Evolutionary conservation across 1,140 invertebrate genomes (phyloP), one percentile per base, ranked within the genome.

Genomic region (Papilio polytes): DNA sequence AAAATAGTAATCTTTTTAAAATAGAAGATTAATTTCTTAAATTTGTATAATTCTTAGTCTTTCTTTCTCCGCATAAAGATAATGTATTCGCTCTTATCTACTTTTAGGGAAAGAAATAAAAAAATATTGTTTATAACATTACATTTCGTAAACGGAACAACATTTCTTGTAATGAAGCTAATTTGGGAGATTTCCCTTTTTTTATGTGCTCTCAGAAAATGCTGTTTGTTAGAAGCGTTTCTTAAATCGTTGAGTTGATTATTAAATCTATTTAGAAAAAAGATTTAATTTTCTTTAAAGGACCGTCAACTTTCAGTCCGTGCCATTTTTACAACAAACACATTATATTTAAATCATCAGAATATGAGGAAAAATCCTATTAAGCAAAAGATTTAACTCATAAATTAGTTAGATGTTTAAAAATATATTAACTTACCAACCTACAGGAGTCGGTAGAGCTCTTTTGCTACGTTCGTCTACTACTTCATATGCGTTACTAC

Each of bases 81-180:
- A 63, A 63, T n/a, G 53, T 20, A 20, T 63, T 63, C 10, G 20
- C 59, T 63, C 31, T 63, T 26, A 63, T 63, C 22, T 26, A 22
- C 20, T 63, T 63, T 63, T 26, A 22, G 59, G 1, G 22, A 63
- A 26, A 26, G 22, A 4, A 26, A 63, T 63, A 18, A 70, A 36
- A 13, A 70, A 70, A 70, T 31, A 36, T 31, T 15, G 26, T 70
- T 70, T 13, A 13, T 70, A 22, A 70, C 26, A 12, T 15, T 63
- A 22, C 56, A 22, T 59, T 59, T 59, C 26, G 22, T 66, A 31
- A 70, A 31, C 63, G 22, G 13, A 70, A 31, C 63, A 70, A 70
- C 63, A 70, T 70, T 70, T 70, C 10, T 70, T 70, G 12, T 70
- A 70, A 70, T 31, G 26, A 70, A 18, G 63, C 26, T 31, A 70